Conservation (phyloP, 2,888 invertebrate species). For the Callosobruchus maculatus region DNA sequence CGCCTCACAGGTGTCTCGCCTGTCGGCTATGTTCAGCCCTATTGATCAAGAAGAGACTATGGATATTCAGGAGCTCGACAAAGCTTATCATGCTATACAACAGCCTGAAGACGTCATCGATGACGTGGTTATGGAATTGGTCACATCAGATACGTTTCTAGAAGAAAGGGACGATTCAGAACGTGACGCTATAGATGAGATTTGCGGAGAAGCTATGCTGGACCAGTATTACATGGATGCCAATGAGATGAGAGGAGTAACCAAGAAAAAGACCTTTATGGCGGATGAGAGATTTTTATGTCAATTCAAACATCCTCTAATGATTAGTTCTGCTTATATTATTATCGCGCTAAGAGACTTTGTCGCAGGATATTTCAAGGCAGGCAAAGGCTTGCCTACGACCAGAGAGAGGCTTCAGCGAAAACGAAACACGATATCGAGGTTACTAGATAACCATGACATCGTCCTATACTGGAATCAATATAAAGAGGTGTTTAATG, state of each 20-base stretch:
- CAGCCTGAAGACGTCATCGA: conserved; percentile 14
- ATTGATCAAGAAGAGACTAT: not conserved
- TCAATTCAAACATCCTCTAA: conserved; percentile 56
- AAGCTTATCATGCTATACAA: conserved; percentile 14
- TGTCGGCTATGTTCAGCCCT: not conserved
- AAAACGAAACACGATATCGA: conserved; percentile 52
- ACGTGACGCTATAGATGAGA: not conserved
- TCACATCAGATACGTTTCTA: conserved; percentile 1
- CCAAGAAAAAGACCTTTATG: not conserved
- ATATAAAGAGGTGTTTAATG: conserved; percentile 59
- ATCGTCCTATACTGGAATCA: conserved; percentile 66
- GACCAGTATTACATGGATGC: conserved; percentile 1
- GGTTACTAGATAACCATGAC: conserved; percentile 54
- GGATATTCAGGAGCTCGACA: conserved; percentile 9
- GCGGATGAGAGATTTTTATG: conserved; percentile 16
- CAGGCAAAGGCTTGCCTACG: conserved; percentile 18
- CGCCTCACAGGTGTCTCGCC: conserved; percentile 10
- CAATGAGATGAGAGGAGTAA: conserved; percentile 2
- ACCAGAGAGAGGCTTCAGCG: conserved; percentile 42
- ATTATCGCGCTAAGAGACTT: conserved; percentile 65
- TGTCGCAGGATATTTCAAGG: conserved; percentile 46
- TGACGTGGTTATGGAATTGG: conserved; percentile 15
- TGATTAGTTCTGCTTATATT: conserved; percentile 66
- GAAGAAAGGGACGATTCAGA: not conserved
- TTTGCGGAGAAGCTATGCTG: conserved; percentile 5